Evolutionary conservation across 1,140 invertebrate species (phyloP).

Genomic region (Rhagoletis pomonella): DNA sequence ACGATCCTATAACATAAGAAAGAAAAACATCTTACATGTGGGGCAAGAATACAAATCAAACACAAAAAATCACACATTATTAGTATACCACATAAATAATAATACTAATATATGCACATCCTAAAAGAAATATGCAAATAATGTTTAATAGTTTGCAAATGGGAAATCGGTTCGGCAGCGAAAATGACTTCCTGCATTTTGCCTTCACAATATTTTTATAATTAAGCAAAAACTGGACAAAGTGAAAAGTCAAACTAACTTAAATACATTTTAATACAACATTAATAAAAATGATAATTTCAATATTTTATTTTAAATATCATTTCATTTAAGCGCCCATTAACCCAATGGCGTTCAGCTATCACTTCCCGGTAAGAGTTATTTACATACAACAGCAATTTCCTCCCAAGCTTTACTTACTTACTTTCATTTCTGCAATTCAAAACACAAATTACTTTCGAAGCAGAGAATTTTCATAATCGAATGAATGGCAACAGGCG

Average conservation of each 20-base stretch:
- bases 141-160: neutral
- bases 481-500: neutral
- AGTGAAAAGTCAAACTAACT: neutral
- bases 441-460: neutral
- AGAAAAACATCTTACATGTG: too few relatives aligned
- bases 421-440: slow-evolving; percentile 32
- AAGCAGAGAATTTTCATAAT: slow-evolving; percentile 21
- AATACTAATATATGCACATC: too few relatives aligned
- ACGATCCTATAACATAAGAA: too few relatives aligned
- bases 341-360: neutral
- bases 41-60: too few relatives aligned
- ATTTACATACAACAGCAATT: neutral
- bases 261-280: neutral
- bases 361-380: neutral
- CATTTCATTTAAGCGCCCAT: slow-evolving; percentile 4
- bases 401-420: neutral
- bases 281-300: neutral
- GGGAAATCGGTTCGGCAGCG: neutral
- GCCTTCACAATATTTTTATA: neutral
- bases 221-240: too few relatives aligned
- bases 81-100: too few relatives aligned
- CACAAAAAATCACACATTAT: too few relatives aligned
- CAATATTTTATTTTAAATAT: neutral
- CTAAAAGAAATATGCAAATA: too few relatives aligned
- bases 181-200: neutral